phyloP scores from a whole-genome alignment of 1,140 invertebrate genomes.

The Dendroctonus valens region DNA sequence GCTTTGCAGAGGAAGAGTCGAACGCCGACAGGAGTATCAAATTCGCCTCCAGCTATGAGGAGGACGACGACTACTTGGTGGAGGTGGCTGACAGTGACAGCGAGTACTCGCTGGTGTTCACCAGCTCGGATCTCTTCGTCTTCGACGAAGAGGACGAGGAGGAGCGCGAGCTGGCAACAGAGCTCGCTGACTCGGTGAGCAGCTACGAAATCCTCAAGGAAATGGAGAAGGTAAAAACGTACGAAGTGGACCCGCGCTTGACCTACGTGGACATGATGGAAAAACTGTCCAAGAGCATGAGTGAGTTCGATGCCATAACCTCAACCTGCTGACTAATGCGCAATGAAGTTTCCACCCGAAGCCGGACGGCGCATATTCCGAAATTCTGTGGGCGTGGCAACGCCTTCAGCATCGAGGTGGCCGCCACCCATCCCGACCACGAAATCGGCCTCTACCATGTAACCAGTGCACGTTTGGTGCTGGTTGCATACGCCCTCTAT shows the following conservation, averaged over 20 bases:
- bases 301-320: slow-evolving; percentile 8
- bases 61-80: slow-evolving; percentile 17
- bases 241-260: slow-evolving; percentile 19
- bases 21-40: neutral
- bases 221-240: slow-evolving; percentile 22
- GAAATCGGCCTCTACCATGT: slow-evolving; percentile 51
- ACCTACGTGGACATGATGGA: slow-evolving; percentile 27
- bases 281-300: slow-evolving; percentile 15
- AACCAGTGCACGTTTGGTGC: too few species aligned
- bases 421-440: slow-evolving; percentile 61
- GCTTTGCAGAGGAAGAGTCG: too few species aligned
- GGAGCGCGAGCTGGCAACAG: neutral
- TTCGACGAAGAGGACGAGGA: slow-evolving; percentile 27
- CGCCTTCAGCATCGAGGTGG: slow-evolving; percentile 66
- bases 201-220: slow-evolving; percentile 24
- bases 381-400: slow-evolving; percentile 51
- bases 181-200: neutral
- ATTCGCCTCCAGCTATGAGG: neutral
- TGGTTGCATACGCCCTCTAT: slow-evolving; percentile 4
- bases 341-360: slow-evolving; percentile 5
- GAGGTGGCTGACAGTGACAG: slow-evolving; percentile 15
- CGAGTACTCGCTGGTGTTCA: slow-evolving; percentile 24
- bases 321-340: neutral
- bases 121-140: slow-evolving; percentile 23
- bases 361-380: slow-evolving; percentile 16